A percentile compares a stretch with the other conserved stretches of the same genome.
Evolutionary conservation across 2,888 invertebrate genomes (phyloP).

Genomic region (Harpalus rufipes): DNA sequence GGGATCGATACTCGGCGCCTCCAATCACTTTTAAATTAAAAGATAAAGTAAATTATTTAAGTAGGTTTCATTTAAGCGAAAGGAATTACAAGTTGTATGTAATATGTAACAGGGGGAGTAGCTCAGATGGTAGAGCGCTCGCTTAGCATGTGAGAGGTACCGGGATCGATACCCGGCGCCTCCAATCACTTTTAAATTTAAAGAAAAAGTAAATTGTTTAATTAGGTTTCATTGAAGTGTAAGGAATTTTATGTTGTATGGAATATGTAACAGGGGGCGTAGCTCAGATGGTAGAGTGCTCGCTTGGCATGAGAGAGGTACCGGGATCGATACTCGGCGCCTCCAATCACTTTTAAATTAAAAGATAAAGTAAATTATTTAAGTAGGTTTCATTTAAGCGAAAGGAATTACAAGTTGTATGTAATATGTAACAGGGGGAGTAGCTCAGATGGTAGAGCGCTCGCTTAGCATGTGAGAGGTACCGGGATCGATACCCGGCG

Average conservation of each 20-base stretch:
- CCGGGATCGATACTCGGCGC: slow-evolving; percentile 79
- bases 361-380: background rate
- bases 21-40: slow-evolving; percentile 69
- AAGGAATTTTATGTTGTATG: background rate
- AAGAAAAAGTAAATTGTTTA: background rate
- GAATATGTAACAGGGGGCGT: slow-evolving; percentile 72
- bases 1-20: slow-evolving; percentile 79
- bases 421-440: slow-evolving; percentile 71
- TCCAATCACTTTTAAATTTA: slow-evolving; percentile 70
- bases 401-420: background rate
- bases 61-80: slow-evolving; percentile 67
- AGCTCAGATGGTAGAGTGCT: slow-evolving; percentile 81
- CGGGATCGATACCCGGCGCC: slow-evolving; percentile 79
- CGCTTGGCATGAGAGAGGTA: slow-evolving; percentile 81
- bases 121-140: slow-evolving; percentile 81
- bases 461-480: slow-evolving; percentile 81
- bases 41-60: no score
- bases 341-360: slow-evolving; percentile 71
- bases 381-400: background rate
- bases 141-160: slow-evolving; percentile 81
- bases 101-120: slow-evolving; percentile 73
- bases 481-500: slow-evolving; percentile 80
- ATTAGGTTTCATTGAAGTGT: background rate
- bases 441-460: slow-evolving; percentile 81
- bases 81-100: background rate